Conservation (phyloP, 2,113 vertebrate genomes). For the Rattus rattus region DNA sequence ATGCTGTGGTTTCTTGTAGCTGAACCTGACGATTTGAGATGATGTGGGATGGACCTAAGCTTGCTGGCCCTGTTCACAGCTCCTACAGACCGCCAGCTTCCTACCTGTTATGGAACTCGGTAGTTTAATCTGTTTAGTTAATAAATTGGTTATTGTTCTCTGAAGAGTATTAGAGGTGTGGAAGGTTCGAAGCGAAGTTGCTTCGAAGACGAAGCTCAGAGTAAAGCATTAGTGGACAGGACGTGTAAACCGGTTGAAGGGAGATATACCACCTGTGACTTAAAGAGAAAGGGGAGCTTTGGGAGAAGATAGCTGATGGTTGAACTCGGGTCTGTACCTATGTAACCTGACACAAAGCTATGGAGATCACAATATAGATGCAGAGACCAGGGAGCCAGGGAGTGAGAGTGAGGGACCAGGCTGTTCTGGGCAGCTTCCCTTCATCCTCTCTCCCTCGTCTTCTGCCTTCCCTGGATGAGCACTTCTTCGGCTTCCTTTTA, state of each 20-base stretch:
- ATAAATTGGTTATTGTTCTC: background rate
- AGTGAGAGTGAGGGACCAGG: background rate
- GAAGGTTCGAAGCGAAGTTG: background rate
- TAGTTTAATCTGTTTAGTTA: background rate
- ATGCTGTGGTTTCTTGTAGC: background rate
- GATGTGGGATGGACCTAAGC: background rate
- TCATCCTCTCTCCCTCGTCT: background rate
- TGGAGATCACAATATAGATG: background rate
- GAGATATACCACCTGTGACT: background rate
- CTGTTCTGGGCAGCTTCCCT: background rate
- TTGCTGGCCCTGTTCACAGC: background rate
- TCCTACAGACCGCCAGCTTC: background rate
- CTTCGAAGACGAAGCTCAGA: background rate
- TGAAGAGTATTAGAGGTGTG: background rate
- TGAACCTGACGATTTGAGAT: background rate
- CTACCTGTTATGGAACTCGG: background rate
- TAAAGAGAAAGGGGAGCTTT: background rate
- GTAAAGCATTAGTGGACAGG: background rate
- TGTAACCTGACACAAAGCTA: background rate
- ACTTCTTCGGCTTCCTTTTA: background rate
- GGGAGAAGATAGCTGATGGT: background rate
- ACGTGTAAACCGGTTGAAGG: background rate
- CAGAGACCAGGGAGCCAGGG: background rate
- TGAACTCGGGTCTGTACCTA: background rate
- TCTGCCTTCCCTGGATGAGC: rapidly evolving